Conservation (phyloP, 2,888 invertebrate genomes). For the Pegoplata infirma region DNA sequence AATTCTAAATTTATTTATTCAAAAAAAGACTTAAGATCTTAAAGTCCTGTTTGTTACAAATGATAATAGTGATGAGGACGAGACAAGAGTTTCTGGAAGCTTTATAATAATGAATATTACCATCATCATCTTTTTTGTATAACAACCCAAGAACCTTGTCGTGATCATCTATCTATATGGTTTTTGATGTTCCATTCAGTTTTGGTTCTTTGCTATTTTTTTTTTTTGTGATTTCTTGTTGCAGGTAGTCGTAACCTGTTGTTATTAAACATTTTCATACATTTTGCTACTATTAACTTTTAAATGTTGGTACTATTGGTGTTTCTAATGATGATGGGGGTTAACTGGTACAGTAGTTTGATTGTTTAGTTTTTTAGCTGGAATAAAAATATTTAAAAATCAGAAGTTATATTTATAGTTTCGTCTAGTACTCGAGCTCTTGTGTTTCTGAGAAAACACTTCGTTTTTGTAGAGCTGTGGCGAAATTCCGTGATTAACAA, state of each 20-base stretch:
- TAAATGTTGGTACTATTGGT: constrained; percentile 12
- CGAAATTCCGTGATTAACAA: too few species aligned
- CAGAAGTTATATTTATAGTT: too few species aligned
- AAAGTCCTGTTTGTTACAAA: not conserved
- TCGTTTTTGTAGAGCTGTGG: too few species aligned
- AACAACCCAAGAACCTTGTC: constrained; percentile 25
- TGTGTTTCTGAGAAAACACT: too few species aligned
- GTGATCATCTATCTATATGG: constrained; percentile 49
- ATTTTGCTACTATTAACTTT: constrained; percentile 40
- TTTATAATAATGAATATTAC: constrained; percentile 33
- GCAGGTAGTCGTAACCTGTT: not conserved
- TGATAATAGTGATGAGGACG: constrained; percentile 11
- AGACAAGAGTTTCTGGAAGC: constrained; percentile 37
- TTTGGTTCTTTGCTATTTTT: too few species aligned
- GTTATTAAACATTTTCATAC: constrained; percentile 40
- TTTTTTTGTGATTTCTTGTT: not conserved
- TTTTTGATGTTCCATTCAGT: constrained; percentile 42
- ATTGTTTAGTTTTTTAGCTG: too few species aligned
- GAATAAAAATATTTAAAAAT: too few species aligned
- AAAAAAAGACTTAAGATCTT: too few species aligned
- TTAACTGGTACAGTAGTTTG: constrained; percentile 36
- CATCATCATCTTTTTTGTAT: constrained; percentile 39
- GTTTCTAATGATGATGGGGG: constrained; percentile 10
- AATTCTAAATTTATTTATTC: too few species aligned
- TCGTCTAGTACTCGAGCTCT: too few species aligned